Percentiles rank a stretch among this genome's conserved stretches.
phyloP scores from a whole-genome alignment of 2,888 invertebrate species.

The Stenodema calcarata region DNA sequence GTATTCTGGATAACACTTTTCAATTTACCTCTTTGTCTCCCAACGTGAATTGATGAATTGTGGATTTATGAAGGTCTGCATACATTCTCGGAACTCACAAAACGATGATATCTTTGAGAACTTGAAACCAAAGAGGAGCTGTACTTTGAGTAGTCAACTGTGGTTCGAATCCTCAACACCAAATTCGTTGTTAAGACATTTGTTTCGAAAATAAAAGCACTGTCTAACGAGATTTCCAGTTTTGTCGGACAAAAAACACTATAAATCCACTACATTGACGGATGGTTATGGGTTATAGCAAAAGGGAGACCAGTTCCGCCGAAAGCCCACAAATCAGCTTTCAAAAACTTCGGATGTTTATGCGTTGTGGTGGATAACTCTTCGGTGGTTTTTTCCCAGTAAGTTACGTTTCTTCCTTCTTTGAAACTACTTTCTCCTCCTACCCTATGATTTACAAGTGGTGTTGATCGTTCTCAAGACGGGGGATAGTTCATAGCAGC shows the following conservation, averaged over 20 bases:
- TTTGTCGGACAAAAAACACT: background rate
- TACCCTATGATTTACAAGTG: background rate
- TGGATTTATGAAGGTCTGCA: too few species aligned
- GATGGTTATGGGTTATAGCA: background rate
- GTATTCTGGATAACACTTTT: too few species aligned
- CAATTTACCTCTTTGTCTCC: too few species aligned
- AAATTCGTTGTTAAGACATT: background rate
- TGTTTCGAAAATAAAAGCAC: background rate
- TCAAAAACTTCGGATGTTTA: conserved; percentile 27
- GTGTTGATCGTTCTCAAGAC: background rate
- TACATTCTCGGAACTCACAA: too few species aligned
- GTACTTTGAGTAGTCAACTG: too few species aligned
- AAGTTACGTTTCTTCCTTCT: background rate
- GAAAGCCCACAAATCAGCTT: conserved; percentile 11
- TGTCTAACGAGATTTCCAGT: background rate
- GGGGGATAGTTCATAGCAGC: too few species aligned
- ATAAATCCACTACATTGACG: background rate
- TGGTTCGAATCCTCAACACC: too few species aligned
- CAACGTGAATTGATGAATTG: too few species aligned
- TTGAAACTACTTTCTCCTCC: background rate
- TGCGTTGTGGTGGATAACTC: background rate
- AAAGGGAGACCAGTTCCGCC: background rate
- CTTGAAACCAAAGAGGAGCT: too few species aligned
- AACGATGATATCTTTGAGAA: too few species aligned
- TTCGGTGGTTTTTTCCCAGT: background rate